Evolutionary conservation across 1,140 invertebrate genomes (phyloP).

Genomic region (Planococcus citri): DNA sequence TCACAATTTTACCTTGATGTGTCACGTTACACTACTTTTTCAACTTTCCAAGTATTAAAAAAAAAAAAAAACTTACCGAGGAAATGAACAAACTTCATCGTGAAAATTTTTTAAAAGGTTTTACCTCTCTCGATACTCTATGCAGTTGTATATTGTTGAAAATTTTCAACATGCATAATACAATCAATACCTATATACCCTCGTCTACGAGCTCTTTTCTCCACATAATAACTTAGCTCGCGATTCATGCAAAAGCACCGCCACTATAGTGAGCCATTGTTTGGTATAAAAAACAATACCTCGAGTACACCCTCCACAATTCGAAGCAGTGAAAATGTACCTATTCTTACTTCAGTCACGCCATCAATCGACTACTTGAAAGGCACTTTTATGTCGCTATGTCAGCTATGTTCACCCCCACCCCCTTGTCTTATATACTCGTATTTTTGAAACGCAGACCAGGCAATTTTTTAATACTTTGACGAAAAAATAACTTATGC

Average conservation of each 20-base stretch:
- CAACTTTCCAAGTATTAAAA: too few relatives aligned
- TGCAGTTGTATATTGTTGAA: too few relatives aligned
- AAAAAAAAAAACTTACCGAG: too few relatives aligned
- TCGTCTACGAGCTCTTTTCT: too few relatives aligned
- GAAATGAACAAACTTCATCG: too few relatives aligned
- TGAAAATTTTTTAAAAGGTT: too few relatives aligned
- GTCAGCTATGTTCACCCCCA: background rate
- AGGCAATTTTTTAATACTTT: too few relatives aligned
- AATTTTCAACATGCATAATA: background rate
- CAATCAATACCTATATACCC: background rate
- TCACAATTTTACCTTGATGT: too few relatives aligned
- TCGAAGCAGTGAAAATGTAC: too few relatives aligned
- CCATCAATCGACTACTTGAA: background rate
- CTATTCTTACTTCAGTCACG: background rate
- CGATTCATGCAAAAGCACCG: background rate
- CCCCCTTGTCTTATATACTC: background rate
- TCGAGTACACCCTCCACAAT: background rate
- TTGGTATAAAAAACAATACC: background rate
- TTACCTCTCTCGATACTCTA: too few relatives aligned
- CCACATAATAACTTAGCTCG: background rate
- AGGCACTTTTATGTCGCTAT: conserved; percentile 12
- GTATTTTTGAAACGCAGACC: background rate
- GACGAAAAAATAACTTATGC: too few relatives aligned
- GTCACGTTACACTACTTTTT: too few relatives aligned
- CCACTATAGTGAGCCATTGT: background rate